Evolutionary conservation across 2,888 invertebrate genomes (phyloP), one percentile per base, ranked within the genome.

Genomic region (Maniola hyperantus): DNA sequence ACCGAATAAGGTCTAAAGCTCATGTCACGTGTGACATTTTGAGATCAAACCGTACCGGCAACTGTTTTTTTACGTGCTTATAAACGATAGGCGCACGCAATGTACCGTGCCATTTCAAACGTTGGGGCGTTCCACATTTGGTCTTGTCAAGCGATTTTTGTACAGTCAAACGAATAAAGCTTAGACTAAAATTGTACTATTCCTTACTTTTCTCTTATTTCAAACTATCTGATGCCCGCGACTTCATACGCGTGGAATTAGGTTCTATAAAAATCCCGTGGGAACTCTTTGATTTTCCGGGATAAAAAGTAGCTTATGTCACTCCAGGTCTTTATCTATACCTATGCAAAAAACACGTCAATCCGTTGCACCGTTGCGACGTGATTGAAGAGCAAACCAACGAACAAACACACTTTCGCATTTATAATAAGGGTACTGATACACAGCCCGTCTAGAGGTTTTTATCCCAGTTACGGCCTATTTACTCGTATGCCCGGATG

Each of bases 61-160:
- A 36, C 11, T 55, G 15, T 64, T 67, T 66, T 68, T 53, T 63
- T 60, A 53, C 60, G 36, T 54, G 65, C 64, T 66, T 64, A 71
- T 72, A 72, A 72, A 69, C 69, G 66, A 72, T 69, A 68, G 65
- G 64, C 57, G 70, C 60, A 65, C 48, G 83, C 79, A 87, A 88
- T 88, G 88, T 86, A 76, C 79, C 89, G 85, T 89, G 87, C 83
- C 82, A 80, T 83, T 87, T 84, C 80, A 83, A 85, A 75, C 79
- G 80, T 78, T 76, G 75, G 82, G 85, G 85, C 80, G 87, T 82
- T 71, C 75, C 78, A 82, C 83, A 82, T 81, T 81, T 82, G 84
- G 77, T 65, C 67, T 69, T 77, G 80, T 77, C 79, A 77, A 79
- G 74, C 76, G 75, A 74, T 73, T 75, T 66, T 75, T 66, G 70